phyloP scores from a whole-genome alignment of 2,797 vertebrate genomes.

The Lagorchestes hirsutus region DNA sequence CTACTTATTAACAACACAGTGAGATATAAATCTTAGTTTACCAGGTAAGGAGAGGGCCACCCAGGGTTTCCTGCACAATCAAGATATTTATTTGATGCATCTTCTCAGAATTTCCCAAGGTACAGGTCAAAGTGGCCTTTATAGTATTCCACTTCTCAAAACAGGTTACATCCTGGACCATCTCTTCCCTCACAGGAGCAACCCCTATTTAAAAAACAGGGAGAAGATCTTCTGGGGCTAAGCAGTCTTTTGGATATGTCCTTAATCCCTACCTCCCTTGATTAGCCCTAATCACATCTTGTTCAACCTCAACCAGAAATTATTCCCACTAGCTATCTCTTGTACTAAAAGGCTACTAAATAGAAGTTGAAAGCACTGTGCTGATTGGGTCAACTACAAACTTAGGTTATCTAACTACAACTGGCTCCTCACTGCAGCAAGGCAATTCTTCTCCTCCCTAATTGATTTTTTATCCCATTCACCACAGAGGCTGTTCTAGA shows the following conservation, averaged over 20 bases:
- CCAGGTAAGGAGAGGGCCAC: not conserved
- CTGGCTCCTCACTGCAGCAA: too few relatives aligned
- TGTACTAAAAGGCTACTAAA: not conserved
- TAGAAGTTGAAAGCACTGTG: not conserved
- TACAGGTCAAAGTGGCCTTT: not conserved
- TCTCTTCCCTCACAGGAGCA: not conserved
- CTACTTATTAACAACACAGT: too few relatives aligned
- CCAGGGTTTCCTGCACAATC: not conserved
- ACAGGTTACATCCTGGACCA: not conserved
- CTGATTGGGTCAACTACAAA: not conserved
- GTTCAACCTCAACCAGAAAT: not conserved
- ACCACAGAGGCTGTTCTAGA: not conserved
- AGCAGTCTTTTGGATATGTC: not conserved
- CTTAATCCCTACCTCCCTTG: not conserved
- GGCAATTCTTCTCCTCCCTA: too few relatives aligned
- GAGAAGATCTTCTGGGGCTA: not conserved
- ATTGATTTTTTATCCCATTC: not conserved
- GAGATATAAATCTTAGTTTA: not conserved
- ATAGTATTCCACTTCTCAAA: not conserved
- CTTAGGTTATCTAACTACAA: too few relatives aligned
- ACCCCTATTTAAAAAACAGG: not conserved
- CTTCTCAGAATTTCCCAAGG: not conserved
- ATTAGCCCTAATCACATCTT: not conserved
- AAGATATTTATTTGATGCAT: not conserved
- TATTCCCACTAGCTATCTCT: not conserved